Conservation (phyloP, 2,113 vertebrate genomes). For the Pongo abelii region DNA sequence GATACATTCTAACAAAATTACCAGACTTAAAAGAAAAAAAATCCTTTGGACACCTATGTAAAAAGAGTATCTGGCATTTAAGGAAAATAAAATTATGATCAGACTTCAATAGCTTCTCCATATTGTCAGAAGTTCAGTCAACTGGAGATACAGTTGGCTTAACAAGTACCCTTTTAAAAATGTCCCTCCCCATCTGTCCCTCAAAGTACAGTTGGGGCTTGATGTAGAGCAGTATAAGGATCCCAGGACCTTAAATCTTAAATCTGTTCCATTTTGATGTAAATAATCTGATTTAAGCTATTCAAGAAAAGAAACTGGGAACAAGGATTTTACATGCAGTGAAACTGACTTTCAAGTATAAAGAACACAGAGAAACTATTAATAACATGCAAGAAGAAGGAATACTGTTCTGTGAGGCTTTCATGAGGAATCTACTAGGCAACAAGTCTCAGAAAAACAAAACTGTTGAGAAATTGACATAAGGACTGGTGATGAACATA, state of each 20-base stretch:
- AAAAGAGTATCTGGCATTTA: neutral
- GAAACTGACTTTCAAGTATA: neutral
- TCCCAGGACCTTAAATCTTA: neutral
- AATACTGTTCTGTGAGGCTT: neutral
- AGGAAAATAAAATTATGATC: neutral
- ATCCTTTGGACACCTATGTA: neutral
- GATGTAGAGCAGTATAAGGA: neutral
- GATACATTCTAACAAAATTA: neutral
- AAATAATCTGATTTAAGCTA: neutral
- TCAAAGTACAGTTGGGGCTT: neutral
- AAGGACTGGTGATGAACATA: neutral
- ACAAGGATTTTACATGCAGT: neutral
- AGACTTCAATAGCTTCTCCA: neutral
- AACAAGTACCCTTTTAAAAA: neutral
- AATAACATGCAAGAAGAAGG: neutral
- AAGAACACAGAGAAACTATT: neutral
- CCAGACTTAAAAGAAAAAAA: neutral
- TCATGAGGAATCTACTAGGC: neutral
- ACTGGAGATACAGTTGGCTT: neutral
- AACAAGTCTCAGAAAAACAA: neutral
- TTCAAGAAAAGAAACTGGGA: neutral
- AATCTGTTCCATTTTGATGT: too few relatives aligned
- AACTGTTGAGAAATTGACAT: neutral
- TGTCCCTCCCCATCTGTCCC: too few relatives aligned
- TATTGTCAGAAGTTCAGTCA: neutral